These are phyloP conservation scores for Dicranocentrus wangi DNA, from an alignment of 2,888 invertebrate genomes.

Conservation along the genomic window DNA sequence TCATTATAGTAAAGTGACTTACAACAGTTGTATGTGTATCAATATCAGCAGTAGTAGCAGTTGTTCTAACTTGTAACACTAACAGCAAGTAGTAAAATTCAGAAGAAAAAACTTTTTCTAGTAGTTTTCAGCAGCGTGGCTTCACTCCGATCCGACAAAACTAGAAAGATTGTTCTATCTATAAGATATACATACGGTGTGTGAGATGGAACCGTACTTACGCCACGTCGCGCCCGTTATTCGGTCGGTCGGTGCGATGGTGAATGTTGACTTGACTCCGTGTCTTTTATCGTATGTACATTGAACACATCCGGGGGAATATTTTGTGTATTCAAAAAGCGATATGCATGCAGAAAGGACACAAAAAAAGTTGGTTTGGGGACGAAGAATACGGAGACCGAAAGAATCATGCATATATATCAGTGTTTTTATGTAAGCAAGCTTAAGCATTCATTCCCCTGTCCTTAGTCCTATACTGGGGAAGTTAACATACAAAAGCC, in stretches of 20 bases:
- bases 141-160: constrained; percentile 19
- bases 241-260: constrained; percentile 33
- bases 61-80: constrained; percentile 11
- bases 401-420: background rate
- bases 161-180: constrained; percentile 18
- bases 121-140: constrained; percentile 14
- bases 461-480: too few species aligned
- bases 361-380: constrained; percentile 32
- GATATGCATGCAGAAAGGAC: constrained; percentile 23
- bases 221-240: constrained; percentile 42
- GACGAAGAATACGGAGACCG: constrained; percentile 31
- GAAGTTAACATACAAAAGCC: too few species aligned
- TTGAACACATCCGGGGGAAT: constrained; percentile 45
- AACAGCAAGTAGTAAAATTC: background rate
- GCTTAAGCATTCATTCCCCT: too few species aligned
- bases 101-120: constrained; percentile 2
- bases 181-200: too few species aligned
- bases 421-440: constrained; percentile 11
- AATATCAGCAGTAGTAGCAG: background rate
- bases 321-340: constrained; percentile 51
- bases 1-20: constrained; percentile 15
- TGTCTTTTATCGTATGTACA: constrained; percentile 18
- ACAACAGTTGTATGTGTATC: constrained; percentile 5
- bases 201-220: constrained; percentile 3
- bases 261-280: constrained; percentile 10